A percentile compares a stretch with the other conserved stretches of the same genome.
These are phyloP conservation scores for Mycetomoellerius zeteki DNA, from an alignment of 1,140 invertebrate genomes.

Conservation along the genomic window DNA sequence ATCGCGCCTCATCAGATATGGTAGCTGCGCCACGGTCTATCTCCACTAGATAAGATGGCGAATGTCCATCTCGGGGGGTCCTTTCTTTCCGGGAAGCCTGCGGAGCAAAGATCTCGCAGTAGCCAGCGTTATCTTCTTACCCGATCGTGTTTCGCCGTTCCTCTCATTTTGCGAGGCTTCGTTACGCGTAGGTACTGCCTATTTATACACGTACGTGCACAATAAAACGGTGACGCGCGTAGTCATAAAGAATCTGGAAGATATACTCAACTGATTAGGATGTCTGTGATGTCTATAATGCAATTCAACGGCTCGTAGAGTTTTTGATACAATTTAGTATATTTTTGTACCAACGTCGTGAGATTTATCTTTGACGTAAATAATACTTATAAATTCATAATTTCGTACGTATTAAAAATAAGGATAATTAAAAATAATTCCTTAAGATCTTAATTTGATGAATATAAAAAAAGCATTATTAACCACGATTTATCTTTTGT, in stretches of 20 bases:
- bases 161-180: slow-evolving; percentile 76
- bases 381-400: background rate
- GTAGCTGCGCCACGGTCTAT: slow-evolving; percentile 74
- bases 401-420: background rate
- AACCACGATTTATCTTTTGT: background rate
- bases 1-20: slow-evolving; percentile 81
- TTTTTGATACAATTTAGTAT: background rate
- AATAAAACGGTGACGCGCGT: slow-evolving; percentile 12
- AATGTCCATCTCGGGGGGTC: slow-evolving; percentile 74
- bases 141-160: slow-evolving; percentile 78
- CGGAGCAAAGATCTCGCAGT: slow-evolving; percentile 76
- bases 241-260: slow-evolving; percentile 43
- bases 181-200: slow-evolving; percentile 66
- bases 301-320: background rate
- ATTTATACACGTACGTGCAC: slow-evolving; percentile 62
- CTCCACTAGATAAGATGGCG: slow-evolving; percentile 78
- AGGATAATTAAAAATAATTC: background rate
- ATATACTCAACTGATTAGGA: slow-evolving; percentile 25
- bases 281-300: background rate
- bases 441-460: background rate
- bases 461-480: background rate
- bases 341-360: background rate
- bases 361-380: slow-evolving; percentile 1
- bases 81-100: slow-evolving; percentile 79
- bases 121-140: slow-evolving; percentile 77